Evolutionary conservation across 2,888 invertebrate genomes (phyloP), one percentile per base, ranked within the genome.

Genomic region (Dascillus cervinus): DNA sequence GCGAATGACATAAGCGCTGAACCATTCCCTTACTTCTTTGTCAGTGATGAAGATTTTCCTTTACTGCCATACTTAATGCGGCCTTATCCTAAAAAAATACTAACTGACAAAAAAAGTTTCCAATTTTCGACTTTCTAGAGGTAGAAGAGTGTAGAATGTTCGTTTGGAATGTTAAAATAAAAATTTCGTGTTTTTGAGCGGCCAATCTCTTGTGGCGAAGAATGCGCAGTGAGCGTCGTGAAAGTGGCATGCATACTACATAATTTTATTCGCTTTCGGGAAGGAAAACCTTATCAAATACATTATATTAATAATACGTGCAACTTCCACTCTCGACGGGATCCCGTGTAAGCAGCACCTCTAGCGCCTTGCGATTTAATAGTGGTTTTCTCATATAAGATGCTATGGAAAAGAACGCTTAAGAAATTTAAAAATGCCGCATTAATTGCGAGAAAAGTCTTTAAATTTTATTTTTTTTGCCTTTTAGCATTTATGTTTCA

Each of bases 41-140:
- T 28, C 17, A 23, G 15, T 3, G 27, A 33, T 11, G 27, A 27
- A 13, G 33, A 21, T 5, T 33, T 27, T 15, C 22, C 33, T n/a
- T 17, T 30, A 11, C 9, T 9, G n/a, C 11, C 12, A 15, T 17
- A 23, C 24, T 12, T 30, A 13, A 24, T 30, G 30, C 11, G 23
- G 24, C 17, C 11, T 13, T 30, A 15, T 20, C 13, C 28, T 20
- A 12, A 4, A 28, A n/a, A 4, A 11, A 9, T 4, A 11, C 13
- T 29, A 3, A 14, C 10, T 17, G 19, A 27, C 11, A 19, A 5
- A 19, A 27, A 9, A 11, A 5, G 19, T 22, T 22, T 22, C 9
- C 22, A 8, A 11, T 22, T n/a, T n/a, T n/a, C n/a, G n/a, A n/a
- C n/a, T n/a, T n/a, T n/a, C 17, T 13, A 22, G 12, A 22, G 11